Percentiles rank a stretch among this genome's conserved stretches.
phyloP scores from a whole-genome alignment of 2,113 vertebrate species.

The Tapirus terrestris region DNA sequence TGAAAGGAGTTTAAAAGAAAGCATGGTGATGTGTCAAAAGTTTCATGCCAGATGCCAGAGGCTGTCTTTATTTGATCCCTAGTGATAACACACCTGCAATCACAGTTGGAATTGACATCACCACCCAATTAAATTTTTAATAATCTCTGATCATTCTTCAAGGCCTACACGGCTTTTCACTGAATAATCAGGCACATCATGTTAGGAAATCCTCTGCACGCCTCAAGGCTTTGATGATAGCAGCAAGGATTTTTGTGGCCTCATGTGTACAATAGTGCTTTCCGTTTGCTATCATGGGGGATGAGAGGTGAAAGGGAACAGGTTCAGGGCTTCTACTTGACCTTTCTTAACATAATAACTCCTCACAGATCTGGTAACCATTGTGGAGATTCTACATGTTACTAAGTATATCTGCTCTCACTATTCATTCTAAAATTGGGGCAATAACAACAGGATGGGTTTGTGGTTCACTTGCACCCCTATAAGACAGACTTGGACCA shows the following conservation, averaged over 20 bases:
- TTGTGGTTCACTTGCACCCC: neutral
- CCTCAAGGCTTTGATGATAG: neutral
- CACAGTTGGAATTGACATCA: neutral
- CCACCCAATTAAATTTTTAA: neutral
- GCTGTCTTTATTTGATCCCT: neutral
- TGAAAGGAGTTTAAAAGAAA: neutral
- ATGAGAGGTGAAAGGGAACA: neutral
- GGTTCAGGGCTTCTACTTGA: neutral
- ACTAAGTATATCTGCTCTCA: neutral
- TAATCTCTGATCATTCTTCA: neutral
- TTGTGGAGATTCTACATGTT: neutral
- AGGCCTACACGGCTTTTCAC: neutral
- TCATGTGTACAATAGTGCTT: neutral
- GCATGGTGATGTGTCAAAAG: too few species aligned
- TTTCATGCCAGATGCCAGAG: neutral
- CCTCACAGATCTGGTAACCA: neutral
- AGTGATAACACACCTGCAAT: neutral
- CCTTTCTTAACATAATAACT: neutral
- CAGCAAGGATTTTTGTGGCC: neutral
- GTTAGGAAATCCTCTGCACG: neutral
- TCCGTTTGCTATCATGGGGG: neutral
- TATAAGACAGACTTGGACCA: neutral
- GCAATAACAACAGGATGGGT: neutral
- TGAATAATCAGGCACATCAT: rapidly evolving
- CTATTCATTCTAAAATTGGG: neutral